Base-by-base conservation (phyloP, 2,113 vertebrate genomes). In the Delphinapterus leucas region DNA sequence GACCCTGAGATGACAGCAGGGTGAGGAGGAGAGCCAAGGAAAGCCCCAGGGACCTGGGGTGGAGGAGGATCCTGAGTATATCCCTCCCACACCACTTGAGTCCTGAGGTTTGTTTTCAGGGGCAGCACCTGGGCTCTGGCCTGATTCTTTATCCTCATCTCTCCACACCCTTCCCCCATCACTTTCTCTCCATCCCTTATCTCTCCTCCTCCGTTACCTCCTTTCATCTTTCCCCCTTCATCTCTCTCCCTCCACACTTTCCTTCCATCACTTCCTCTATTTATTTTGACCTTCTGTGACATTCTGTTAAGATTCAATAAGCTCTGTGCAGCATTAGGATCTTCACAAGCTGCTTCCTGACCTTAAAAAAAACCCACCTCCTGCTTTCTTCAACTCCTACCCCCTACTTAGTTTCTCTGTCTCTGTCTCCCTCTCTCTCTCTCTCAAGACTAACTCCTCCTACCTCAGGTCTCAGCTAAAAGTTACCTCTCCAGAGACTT, bases 381-480 rank as follows among this genome's bases (percentile, higher is more conserved):
- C 49, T 80, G 6, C 67, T 12, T 88, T 90, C 81, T 80, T 80
- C 14, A 31, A 8, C 5, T 20, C 17, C 49, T 25, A 8, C 18
- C 23, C 41, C n/a, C 3, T 7, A 18, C 14, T 55, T 5, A 9
- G 1, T 15, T 3, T 55, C 41, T 68, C 28, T 23, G 8, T 31
- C 1, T 70, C 3, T 49, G 87, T 36, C 11, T 26, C 3, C 11
- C 9, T 20, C 26, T 83, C 36, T 38, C 36, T 79, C 41, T 83
- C 36, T 38, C 36, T 79, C 41, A 53, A 38, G 3, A 65, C 5
- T 49, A 23, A 15, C 38, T 58, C 20, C 53, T 92, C 26, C 65
- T 28, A 67, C 55, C 83, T 83, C 55, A 90, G 25, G 11, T 82
- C 82, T 91, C 58, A 71, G 49, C 7, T 93, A 26, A 71, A 55